Percentiles rank a stretch among this genome's conserved stretches.
Conservation (phyloP, 2,797 vertebrate genomes). For the Borostomias antarcticus region DNA sequence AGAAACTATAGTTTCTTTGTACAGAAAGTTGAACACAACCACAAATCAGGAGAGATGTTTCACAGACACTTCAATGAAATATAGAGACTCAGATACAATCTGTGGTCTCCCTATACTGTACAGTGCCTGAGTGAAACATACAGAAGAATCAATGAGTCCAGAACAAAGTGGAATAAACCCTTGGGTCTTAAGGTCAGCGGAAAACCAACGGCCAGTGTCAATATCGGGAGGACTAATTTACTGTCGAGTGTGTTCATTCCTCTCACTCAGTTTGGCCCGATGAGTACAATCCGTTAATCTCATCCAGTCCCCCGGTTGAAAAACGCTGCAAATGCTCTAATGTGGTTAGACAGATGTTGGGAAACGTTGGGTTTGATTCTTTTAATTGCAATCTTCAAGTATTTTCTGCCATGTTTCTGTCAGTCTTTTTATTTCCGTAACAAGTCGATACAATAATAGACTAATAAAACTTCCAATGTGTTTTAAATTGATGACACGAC, state of each 20-base stretch:
- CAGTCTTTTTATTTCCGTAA: neutral
- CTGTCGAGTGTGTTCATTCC: slow-evolving; percentile 92
- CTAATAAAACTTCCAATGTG: neutral
- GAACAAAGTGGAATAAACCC: slow-evolving; percentile 72
- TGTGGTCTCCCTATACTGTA: no score
- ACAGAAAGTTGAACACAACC: no score
- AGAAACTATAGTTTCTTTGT: no score
- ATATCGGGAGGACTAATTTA: slow-evolving; percentile 94
- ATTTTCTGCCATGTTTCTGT: slow-evolving; percentile 35
- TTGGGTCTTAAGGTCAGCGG: slow-evolving; percentile 81
- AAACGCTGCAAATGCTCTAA: slow-evolving; percentile 91
- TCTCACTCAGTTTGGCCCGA: slow-evolving; percentile 92
- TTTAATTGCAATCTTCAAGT: slow-evolving; percentile 94
- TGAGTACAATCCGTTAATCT: slow-evolving; percentile 99
- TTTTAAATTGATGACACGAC: neutral
- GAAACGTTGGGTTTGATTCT: slow-evolving; percentile 94
- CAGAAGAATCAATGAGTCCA: slow-evolving; percentile 41
- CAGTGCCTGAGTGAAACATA: slow-evolving; percentile 43
- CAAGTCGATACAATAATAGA: neutral
- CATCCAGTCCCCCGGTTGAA: slow-evolving; percentile 90
- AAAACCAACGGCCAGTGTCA: slow-evolving; percentile 92
- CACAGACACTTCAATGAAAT: no score
- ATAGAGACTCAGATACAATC: no score
- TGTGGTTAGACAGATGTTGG: slow-evolving; percentile 94
- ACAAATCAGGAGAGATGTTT: no score